Evolutionary conservation across 2,113 vertebrate species (phyloP).

Genomic region (Ploceus nigricollis): DNA sequence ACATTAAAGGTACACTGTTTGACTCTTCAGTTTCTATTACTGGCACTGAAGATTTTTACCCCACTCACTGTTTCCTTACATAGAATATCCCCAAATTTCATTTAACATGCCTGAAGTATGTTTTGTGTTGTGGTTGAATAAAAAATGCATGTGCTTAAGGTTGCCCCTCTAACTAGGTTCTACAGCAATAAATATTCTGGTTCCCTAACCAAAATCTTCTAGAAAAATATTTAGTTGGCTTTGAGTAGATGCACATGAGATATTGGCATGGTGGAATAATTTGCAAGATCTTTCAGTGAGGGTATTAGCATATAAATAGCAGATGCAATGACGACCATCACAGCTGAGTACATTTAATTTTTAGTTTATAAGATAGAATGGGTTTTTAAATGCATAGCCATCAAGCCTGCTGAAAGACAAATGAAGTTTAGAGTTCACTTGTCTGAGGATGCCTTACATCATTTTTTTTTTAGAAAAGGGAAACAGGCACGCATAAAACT

Average conservation of each 20-base stretch:
- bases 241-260: slow-evolving; percentile 87
- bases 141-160: neutral
- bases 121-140: neutral
- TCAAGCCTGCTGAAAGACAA: slow-evolving; percentile 96
- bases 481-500: slow-evolving; percentile 80
- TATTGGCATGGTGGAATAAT: slow-evolving; percentile 94
- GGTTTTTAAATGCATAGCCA: slow-evolving; percentile 96
- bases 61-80: neutral
- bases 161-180: neutral
- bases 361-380: slow-evolving; percentile 99
- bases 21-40: neutral
- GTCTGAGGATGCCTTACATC: slow-evolving; percentile 85
- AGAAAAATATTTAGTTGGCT: slow-evolving; percentile 71
- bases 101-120: neutral
- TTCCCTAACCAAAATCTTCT: slow-evolving; percentile 41
- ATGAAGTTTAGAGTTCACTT: slow-evolving; percentile 94
- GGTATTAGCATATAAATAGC: slow-evolving; percentile 99
- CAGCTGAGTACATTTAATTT: slow-evolving; percentile 99
- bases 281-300: slow-evolving; percentile 94
- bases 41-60: neutral
- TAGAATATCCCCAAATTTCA: neutral
- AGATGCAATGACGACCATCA: slow-evolving; percentile 93
- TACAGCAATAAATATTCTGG: slow-evolving; percentile 29
- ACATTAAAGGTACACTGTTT: neutral
- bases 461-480: slow-evolving; percentile 79